A percentile compares a stretch with the other conserved stretches of the same genome.
phyloP scores from a whole-genome alignment of 2,888 invertebrate genomes.

The Dastarcus helophoroides region DNA sequence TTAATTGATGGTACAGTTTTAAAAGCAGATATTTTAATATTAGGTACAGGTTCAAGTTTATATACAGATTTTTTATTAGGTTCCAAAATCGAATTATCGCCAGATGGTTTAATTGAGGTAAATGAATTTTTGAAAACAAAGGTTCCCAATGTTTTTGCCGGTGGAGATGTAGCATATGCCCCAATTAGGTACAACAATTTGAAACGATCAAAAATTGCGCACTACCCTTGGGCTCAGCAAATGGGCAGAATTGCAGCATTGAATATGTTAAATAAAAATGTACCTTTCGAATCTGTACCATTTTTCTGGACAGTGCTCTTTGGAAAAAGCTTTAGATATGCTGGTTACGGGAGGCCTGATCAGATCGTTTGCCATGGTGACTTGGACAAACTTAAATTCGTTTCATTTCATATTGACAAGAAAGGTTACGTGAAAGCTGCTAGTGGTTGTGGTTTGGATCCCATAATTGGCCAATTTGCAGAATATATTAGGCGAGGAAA shows the following conservation, averaged over 20 bases:
- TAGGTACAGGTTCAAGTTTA: slow-evolving; percentile 75
- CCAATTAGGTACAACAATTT: slow-evolving; percentile 59
- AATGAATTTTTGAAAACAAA: slow-evolving; percentile 69
- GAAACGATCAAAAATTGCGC: slow-evolving; percentile 64
- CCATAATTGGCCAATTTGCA: slow-evolving; percentile 79
- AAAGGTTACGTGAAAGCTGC: slow-evolving; percentile 67
- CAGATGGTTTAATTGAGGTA: slow-evolving; percentile 53
- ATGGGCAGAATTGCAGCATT: slow-evolving; percentile 81
- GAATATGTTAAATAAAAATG: slow-evolving; percentile 64
- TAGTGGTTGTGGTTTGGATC: slow-evolving; percentile 73
- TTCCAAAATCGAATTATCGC: slow-evolving; percentile 55
- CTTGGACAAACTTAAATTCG: slow-evolving; percentile 61
- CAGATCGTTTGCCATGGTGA: slow-evolving; percentile 69
- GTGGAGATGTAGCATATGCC: slow-evolving; percentile 85
- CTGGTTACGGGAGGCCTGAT: slow-evolving; percentile 66
- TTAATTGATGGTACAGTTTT: slow-evolving; percentile 57
- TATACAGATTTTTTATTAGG: slow-evolving; percentile 71
- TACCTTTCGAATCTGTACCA: slow-evolving; percentile 60
- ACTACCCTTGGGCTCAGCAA: slow-evolving; percentile 83
- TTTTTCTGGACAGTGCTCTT: slow-evolving; percentile 90
- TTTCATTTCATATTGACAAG: slow-evolving; percentile 63
- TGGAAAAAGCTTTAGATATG: slow-evolving; percentile 47
- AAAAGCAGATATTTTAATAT: slow-evolving; percentile 68
- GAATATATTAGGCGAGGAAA: slow-evolving; percentile 59
- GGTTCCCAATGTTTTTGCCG: slow-evolving; percentile 68